phyloP scores from a whole-genome alignment of 2,888 invertebrate genomes.

The Phytoseiulus persimilis region DNA sequence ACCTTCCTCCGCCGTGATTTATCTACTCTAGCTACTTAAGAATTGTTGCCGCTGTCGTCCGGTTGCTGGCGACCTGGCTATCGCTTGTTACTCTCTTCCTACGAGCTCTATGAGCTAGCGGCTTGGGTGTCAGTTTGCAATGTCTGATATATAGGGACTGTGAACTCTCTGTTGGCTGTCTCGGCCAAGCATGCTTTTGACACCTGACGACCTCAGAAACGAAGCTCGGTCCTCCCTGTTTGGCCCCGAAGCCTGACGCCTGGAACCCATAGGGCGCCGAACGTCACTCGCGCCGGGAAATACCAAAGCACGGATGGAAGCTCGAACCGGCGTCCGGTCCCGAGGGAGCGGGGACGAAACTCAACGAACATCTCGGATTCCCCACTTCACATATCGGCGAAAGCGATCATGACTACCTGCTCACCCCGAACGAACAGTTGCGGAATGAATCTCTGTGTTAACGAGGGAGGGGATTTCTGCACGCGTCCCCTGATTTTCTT shows the following conservation, averaged over 20 bases:
- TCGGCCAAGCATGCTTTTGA: background rate
- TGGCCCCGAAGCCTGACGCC: background rate
- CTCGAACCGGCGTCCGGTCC: too few relatives aligned
- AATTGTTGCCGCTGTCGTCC: background rate
- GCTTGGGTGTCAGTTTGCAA: background rate
- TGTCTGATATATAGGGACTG: background rate
- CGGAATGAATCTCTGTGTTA: constrained; percentile 48
- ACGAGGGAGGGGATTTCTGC: constrained; percentile 7
- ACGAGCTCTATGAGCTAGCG: background rate
- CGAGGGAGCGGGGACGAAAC: too few relatives aligned
- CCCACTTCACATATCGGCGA: background rate
- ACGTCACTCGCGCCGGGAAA: background rate
- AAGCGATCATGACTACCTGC: constrained; percentile 49
- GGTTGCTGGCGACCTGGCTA: background rate
- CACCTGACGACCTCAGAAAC: background rate
- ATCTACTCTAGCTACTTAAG: background rate
- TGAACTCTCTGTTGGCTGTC: background rate
- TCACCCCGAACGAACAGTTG: constrained; percentile 51
- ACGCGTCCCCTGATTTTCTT: constrained; percentile 23
- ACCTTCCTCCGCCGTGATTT: background rate
- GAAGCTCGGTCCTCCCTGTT: background rate
- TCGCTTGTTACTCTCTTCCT: background rate
- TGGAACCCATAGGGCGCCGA: background rate
- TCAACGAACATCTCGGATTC: background rate
- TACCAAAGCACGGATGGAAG: background rate